Evolutionary conservation across 2,888 invertebrate genomes (phyloP).

Genomic region (Dasysyrphus tricinctus): DNA sequence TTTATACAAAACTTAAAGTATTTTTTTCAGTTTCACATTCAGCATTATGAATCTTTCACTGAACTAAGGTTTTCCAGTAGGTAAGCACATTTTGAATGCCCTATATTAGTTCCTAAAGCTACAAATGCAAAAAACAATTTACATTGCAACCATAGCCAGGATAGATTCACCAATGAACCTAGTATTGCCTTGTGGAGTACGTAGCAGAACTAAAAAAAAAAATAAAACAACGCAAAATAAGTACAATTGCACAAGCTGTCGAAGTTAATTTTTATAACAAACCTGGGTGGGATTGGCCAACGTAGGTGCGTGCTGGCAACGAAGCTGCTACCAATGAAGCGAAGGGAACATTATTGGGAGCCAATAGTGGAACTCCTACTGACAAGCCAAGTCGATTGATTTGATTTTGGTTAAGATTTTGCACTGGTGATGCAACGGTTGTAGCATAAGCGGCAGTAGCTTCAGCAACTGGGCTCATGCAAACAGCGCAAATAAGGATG

Average conservation of each 20-base stretch:
- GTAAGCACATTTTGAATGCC: constrained; percentile 1
- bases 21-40: constrained; percentile 28
- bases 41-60: constrained; percentile 14
- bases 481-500: constrained; percentile 56
- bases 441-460: constrained; percentile 77
- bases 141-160: constrained; percentile 40
- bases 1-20: constrained; percentile 24
- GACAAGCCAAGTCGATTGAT: constrained; percentile 79
- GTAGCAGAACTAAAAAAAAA: constrained; percentile 53
- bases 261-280: constrained; percentile 69
- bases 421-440: constrained; percentile 78
- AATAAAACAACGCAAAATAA: constrained; percentile 13
- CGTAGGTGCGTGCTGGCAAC: constrained; percentile 80
- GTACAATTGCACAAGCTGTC: background rate
- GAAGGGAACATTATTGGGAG: constrained; percentile 78
- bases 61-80: constrained; percentile 13
- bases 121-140: constrained; percentile 9
- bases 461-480: constrained; percentile 40
- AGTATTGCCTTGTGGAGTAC: background rate
- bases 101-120: constrained; percentile 26
- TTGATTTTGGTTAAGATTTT: constrained; percentile 76
- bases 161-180: constrained; percentile 45
- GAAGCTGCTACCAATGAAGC: constrained; percentile 80
- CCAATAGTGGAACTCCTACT: constrained; percentile 79
- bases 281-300: constrained; percentile 81